phyloP scores from a whole-genome alignment of 2,113 vertebrate genomes.

The Pelobates fuscus region DNA sequence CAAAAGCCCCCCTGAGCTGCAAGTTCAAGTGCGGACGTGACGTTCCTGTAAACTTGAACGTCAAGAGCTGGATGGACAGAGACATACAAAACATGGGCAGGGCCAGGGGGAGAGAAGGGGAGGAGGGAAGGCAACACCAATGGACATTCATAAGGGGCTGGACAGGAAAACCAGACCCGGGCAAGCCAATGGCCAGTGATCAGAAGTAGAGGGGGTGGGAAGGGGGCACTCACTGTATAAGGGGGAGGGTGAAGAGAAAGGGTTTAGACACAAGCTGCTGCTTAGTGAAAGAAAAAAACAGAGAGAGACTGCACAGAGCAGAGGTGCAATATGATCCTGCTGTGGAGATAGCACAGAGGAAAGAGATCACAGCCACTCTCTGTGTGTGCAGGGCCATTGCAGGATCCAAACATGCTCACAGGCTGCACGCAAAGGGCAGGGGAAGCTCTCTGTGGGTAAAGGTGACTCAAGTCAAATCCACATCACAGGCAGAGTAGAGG shows the following conservation, averaged over 20 bases:
- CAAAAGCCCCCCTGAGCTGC: constrained; percentile 97
- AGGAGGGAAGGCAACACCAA: constrained; percentile 95
- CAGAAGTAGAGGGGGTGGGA: constrained; percentile 64
- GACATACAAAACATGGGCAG: constrained; percentile 98
- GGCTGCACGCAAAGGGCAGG: background rate
- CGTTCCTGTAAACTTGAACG: constrained; percentile 99
- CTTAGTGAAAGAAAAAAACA: constrained; percentile 32
- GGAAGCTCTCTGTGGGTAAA: background rate
- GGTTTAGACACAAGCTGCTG: constrained; percentile 40
- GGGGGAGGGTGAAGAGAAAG: constrained; percentile 45
- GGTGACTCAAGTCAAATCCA: background rate
- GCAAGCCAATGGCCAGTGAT: constrained; percentile 72
- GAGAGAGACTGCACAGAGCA: constrained; percentile 3
- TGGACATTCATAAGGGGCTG: constrained; percentile 97
- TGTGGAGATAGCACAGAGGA: constrained; percentile 28
- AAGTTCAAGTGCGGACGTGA: constrained; percentile 99
- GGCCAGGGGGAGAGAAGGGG: constrained; percentile 88
- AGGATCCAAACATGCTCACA: background rate
- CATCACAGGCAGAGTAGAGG: constrained; percentile 1
- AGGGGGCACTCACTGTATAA: constrained; percentile 57
- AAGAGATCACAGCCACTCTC: constrained; percentile 37
- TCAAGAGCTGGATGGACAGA: constrained; percentile 98
- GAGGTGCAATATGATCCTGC: constrained; percentile 36
- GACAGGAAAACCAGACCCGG: constrained; percentile 87
- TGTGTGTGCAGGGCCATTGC: background rate